Base-by-base conservation (phyloP, 2,888 invertebrate genomes). In the Cyclophora punctaria region DNA sequence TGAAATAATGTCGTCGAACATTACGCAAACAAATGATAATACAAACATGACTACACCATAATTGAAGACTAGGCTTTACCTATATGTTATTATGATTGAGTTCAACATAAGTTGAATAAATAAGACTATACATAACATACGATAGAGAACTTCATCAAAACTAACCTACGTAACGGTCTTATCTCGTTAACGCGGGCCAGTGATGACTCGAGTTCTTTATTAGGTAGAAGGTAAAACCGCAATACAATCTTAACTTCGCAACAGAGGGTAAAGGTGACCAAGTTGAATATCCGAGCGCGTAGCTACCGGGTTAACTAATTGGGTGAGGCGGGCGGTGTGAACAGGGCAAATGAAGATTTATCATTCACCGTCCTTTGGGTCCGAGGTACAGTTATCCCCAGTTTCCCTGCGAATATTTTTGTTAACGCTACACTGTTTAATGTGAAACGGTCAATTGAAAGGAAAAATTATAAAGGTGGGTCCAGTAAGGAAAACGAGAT, bases 291-390 rank as follows among this genome's bases (percentile, higher is more conserved):
- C 78, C 78, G 77, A 71, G 68, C 73, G 62, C 51, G 58, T 60
- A 62, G 58, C 58, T 57, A 56, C 75, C 37, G 37, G 77, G 78
- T 77, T 77, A 78, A 78, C 82, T 84, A 84, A 84, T 84, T 83
- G 83, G 83, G 75, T 76, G 71, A 76, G 78, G 80, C 71, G 78
- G 80, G 78, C 78, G 82, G 83, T 80, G 83, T 79, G 82, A 79
- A 83, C 81, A 79, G 73, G 78, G 80, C 80, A 84, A 85, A 85
- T 85, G 83, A 85, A 85, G 85, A 85, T 85, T 85, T 85, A 85
- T 85, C 80, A 85, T 83, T 74, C 64, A 62, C 66, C 65, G 74
- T 77, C 78, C 75, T 78, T 66, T 60, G 71, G 73, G 67, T 59
- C 54, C 51, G 52, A 50, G 41, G 48, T 42, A 50, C 53, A 60